phyloP scores from a whole-genome alignment of 2,113 vertebrate species.

The Machaerirhynchus nigripectus region DNA sequence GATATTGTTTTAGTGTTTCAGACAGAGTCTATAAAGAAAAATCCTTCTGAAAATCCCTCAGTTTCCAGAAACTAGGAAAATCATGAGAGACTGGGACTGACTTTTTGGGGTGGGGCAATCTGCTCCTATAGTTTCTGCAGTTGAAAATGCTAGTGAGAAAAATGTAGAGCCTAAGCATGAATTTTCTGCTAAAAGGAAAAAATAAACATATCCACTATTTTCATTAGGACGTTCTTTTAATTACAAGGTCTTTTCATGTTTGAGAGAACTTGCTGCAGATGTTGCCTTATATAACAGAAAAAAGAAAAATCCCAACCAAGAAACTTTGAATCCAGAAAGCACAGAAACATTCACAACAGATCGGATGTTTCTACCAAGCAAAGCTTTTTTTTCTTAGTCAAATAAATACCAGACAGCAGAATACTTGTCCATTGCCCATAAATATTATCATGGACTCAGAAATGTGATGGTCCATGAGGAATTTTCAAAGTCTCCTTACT shows the following conservation, averaged over 20 bases:
- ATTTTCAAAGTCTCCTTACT: not conserved
- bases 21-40: not conserved
- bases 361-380: not conserved
- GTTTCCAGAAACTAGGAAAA: not conserved
- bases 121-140: not conserved
- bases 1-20: not conserved
- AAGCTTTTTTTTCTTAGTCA: not conserved
- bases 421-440: not conserved
- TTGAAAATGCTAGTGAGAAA: not conserved
- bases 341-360: not conserved
- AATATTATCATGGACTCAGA: not conserved
- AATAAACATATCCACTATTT: not conserved
- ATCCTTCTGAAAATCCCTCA: not conserved
- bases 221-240: not conserved
- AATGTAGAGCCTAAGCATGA: not conserved
- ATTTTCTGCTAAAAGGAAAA: not conserved
- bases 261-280: not conserved
- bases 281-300: not conserved
- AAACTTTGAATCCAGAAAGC: not conserved
- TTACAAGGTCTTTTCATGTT: not conserved
- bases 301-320: not conserved
- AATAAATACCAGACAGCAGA: not conserved
- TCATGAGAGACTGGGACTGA: not conserved
- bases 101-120: rapidly evolving
- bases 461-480: not conserved